These are phyloP conservation scores for Pachypeltis micranthus DNA, from an alignment of 1,140 invertebrate species.

Conservation along the genomic window DNA sequence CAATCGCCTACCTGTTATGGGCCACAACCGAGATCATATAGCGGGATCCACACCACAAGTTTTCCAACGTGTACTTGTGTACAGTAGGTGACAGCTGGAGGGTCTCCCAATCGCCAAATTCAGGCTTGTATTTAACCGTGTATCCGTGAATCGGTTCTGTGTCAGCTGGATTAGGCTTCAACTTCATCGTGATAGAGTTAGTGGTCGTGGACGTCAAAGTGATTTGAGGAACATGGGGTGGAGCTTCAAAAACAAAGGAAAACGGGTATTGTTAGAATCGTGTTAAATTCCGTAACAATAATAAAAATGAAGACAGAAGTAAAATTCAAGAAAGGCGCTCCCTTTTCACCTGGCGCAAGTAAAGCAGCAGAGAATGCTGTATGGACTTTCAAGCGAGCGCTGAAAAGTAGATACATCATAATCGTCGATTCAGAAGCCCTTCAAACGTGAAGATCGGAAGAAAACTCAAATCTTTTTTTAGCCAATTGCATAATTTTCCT, in stretches of 20 bases:
- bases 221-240: constrained; percentile 70
- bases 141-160: constrained; percentile 69
- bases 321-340: no score
- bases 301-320: no score
- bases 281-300: no score
- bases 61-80: constrained; percentile 74
- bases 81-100: constrained; percentile 59
- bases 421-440: no score
- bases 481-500: no score
- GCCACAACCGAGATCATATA: constrained; percentile 85
- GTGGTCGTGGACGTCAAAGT: constrained; percentile 70
- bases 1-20: constrained; percentile 76
- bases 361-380: no score
- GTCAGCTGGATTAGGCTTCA: constrained; percentile 61
- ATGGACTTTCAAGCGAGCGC: no score
- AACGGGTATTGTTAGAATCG: no score
- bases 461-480: no score
- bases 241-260: constrained; percentile 56
- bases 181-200: constrained; percentile 64
- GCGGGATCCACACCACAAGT: constrained; percentile 76
- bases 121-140: constrained; percentile 84
- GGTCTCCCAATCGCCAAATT: constrained; percentile 86
- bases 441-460: no score
- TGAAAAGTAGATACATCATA: no score
- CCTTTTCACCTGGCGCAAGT: no score